phyloP scores from a whole-genome alignment of 2,113 vertebrate genomes.

The Irena cyanogastra region DNA sequence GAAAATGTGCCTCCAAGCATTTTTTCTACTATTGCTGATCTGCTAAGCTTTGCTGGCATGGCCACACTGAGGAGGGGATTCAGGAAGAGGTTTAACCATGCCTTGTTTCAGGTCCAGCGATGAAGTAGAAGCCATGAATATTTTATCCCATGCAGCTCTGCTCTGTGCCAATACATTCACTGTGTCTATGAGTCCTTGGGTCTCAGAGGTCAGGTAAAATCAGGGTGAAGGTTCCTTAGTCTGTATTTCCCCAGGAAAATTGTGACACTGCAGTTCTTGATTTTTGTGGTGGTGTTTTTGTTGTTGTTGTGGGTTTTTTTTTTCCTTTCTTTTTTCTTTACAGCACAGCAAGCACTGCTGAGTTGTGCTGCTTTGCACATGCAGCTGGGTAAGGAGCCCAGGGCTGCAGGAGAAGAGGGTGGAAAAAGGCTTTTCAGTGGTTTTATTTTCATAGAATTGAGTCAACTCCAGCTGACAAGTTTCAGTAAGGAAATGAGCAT shows the following conservation, averaged over 20 bases:
- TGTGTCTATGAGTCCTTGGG: rapidly evolving
- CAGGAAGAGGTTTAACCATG: neutral
- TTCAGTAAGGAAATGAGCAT: neutral
- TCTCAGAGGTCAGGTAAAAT: neutral
- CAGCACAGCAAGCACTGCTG: neutral
- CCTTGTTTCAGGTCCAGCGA: rapidly evolving
- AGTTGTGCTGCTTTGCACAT: neutral
- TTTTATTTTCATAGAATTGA: neutral
- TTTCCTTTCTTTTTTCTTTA: rapidly evolving
- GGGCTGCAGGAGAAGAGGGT: neutral
- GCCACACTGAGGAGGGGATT: neutral
- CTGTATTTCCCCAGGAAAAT: neutral
- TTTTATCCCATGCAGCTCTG: neutral
- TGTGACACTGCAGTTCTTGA: neutral
- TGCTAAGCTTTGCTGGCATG: neutral
- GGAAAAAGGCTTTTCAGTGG: neutral
- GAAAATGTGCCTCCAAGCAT: neutral
- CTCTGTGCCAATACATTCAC: rapidly evolving
- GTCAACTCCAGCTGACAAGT: neutral
- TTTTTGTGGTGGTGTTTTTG: neutral
- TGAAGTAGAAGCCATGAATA: neutral
- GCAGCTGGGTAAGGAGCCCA: neutral
- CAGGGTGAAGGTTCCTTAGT: neutral
- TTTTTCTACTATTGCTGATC: neutral
- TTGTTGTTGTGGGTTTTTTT: neutral